Percentiles rank a stretch among this genome's conserved stretches.
phyloP scores from a whole-genome alignment of 2,797 vertebrate species.

The Coendou prehensilis region DNA sequence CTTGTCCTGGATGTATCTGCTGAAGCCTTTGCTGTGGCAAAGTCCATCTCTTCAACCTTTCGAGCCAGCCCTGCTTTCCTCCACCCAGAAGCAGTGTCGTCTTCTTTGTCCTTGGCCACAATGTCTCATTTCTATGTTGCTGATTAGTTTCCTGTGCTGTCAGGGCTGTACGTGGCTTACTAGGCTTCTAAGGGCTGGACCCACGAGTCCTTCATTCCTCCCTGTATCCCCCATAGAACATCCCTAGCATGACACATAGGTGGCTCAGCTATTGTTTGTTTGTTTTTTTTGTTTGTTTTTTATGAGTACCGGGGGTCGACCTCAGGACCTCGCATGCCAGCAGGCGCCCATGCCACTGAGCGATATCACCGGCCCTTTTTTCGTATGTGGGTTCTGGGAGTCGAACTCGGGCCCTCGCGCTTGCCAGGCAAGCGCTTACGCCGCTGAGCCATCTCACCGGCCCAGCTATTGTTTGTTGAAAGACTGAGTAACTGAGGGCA shows the following conservation, averaged over 20 bases:
- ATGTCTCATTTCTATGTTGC: not conserved
- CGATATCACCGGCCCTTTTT: too few species aligned
- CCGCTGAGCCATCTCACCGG: too few species aligned
- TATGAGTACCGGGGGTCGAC: too few species aligned
- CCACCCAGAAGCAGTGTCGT: fast-evolving
- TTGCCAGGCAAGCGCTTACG: too few species aligned
- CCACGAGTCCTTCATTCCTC: not conserved
- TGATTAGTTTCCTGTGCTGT: fast-evolving
- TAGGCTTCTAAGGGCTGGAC: too few species aligned
- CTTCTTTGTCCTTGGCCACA: fast-evolving
- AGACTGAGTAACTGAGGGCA: not conserved
- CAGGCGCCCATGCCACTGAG: too few species aligned
- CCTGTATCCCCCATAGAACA: too few species aligned
- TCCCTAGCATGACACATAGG: fast-evolving
- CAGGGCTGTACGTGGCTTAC: fast-evolving
- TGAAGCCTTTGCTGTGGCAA: not conserved
- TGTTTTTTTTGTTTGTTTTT: too few species aligned
- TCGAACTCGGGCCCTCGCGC: too few species aligned
- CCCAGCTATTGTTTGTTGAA: not conserved
- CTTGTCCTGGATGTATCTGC: fast-evolving
- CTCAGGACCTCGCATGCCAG: too few species aligned
- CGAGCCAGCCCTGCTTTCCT: fast-evolving
- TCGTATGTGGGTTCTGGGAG: too few species aligned
- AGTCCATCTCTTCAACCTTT: fast-evolving
- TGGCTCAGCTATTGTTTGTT: not conserved